Evolutionary conservation across 2,797 vertebrate species (phyloP).

Genomic region (Smutsia gigantea): DNA sequence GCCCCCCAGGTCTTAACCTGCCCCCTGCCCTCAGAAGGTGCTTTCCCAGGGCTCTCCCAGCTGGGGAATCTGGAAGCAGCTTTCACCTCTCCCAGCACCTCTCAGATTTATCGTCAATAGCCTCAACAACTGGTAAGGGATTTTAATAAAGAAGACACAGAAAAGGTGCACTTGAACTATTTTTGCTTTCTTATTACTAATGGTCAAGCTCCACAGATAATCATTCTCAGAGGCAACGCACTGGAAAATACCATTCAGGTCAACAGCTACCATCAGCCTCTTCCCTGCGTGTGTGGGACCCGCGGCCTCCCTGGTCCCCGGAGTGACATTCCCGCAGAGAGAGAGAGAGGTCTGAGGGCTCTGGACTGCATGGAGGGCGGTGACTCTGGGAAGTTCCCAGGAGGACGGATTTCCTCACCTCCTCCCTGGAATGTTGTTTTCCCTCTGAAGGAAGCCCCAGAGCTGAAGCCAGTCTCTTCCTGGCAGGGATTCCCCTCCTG

Average conservation of each 20-base stretch:
- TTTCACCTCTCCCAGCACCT: too few species aligned
- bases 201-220: rapidly evolving
- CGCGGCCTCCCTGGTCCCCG: not conserved
- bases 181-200: rapidly evolving
- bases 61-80: not conserved
- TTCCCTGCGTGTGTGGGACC: not conserved
- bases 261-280: not conserved
- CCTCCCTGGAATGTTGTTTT: not conserved
- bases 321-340: not conserved
- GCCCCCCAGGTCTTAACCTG: rapidly evolving
- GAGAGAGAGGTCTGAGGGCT: not conserved
- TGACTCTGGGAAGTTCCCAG: not conserved
- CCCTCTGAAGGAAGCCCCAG: not conserved
- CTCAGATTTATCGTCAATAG: rapidly evolving
- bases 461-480: not conserved
- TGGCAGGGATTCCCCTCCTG: constrained; percentile 34
- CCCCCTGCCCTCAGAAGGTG: not conserved
- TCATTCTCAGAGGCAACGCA: rapidly evolving
- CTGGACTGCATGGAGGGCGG: too few species aligned
- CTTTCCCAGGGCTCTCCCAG: not conserved
- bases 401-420: not conserved
- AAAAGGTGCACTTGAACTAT: rapidly evolving
- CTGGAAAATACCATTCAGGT: rapidly evolving
- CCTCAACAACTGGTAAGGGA: rapidly evolving
- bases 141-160: not conserved